These are phyloP conservation scores for Limanda limanda DNA, from an alignment of 2,113 vertebrate genomes.

Conservation along the genomic window DNA sequence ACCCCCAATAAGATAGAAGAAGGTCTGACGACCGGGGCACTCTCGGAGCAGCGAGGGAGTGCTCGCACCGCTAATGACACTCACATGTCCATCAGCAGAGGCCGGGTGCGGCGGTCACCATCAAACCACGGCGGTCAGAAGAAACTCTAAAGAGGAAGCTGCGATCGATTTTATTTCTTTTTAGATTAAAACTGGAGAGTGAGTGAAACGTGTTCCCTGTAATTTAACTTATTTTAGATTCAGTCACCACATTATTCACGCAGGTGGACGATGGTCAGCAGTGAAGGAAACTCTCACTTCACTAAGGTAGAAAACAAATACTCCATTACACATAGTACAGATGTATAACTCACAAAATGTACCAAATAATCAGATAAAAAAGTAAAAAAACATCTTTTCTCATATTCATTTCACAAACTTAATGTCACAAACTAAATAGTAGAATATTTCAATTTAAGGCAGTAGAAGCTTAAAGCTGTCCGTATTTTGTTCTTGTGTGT, in stretches of 20 bases:
- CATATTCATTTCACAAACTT: neutral
- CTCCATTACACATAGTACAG: neutral
- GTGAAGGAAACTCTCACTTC: neutral
- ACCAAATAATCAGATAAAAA: too few relatives aligned
- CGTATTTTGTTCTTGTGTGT: too few relatives aligned
- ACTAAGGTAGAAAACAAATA: neutral
- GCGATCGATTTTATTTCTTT: neutral
- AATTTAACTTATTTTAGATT: constrained; percentile 25
- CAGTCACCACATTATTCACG: constrained; percentile 24
- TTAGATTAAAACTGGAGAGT: neutral
- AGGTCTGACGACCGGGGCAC: constrained; percentile 16
- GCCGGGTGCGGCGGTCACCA: constrained; percentile 29
- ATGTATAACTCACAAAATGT: too few relatives aligned
- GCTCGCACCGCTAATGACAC: constrained; percentile 52
- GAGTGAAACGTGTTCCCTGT: constrained; percentile 4
- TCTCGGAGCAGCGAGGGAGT: constrained; percentile 20
- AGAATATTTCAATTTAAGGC: too few relatives aligned
- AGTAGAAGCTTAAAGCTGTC: too few relatives aligned
- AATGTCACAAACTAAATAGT: too few relatives aligned
- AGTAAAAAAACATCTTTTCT: neutral
- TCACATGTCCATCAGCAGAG: constrained; percentile 59
- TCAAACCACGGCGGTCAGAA: constrained; percentile 34
- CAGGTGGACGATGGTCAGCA: neutral
- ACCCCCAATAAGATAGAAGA: constrained; percentile 46
- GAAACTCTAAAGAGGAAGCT: neutral